Conservation (phyloP, 2,797 vertebrate genomes). For the Oryzias sinensis region DNA sequence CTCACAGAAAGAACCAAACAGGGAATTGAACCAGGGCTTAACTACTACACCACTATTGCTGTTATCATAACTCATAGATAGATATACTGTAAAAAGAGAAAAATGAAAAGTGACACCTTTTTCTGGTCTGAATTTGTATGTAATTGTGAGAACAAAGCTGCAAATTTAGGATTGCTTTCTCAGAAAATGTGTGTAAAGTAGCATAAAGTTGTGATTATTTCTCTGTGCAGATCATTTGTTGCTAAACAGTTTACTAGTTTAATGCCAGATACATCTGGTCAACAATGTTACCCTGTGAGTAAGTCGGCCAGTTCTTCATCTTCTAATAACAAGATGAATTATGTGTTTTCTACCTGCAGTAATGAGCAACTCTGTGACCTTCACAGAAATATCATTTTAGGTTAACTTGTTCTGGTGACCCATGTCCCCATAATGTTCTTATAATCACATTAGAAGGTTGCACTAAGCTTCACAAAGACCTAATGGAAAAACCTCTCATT, state of each 20-base stretch:
- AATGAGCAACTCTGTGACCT: conserved; percentile 38
- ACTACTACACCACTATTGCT: too few relatives aligned
- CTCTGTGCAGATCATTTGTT: not conserved
- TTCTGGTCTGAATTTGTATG: too few relatives aligned
- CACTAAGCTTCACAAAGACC: conserved; percentile 2
- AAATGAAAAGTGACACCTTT: too few relatives aligned
- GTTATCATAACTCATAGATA: too few relatives aligned
- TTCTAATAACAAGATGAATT: conserved; percentile 17
- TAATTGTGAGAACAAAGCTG: too few relatives aligned
- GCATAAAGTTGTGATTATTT: too few relatives aligned
- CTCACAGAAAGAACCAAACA: too few relatives aligned
- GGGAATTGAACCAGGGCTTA: too few relatives aligned
- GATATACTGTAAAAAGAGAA: too few relatives aligned
- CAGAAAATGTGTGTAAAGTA: too few relatives aligned
- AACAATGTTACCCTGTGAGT: conserved; percentile 8
- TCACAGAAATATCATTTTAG: conserved; percentile 36
- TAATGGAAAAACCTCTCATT: conserved; percentile 20
- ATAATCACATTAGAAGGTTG: conserved; percentile 29
- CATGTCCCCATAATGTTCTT: conserved; percentile 29
- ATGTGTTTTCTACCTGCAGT: conserved; percentile 8
- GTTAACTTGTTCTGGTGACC: conserved; percentile 36
- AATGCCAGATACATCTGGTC: not conserved
- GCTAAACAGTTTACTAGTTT: not conserved
- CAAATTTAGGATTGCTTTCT: too few relatives aligned
- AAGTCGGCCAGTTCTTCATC: conserved; percentile 20